phyloP scores from a whole-genome alignment of 2,797 vertebrate genomes.

The Threskiornis aethiopicus region DNA sequence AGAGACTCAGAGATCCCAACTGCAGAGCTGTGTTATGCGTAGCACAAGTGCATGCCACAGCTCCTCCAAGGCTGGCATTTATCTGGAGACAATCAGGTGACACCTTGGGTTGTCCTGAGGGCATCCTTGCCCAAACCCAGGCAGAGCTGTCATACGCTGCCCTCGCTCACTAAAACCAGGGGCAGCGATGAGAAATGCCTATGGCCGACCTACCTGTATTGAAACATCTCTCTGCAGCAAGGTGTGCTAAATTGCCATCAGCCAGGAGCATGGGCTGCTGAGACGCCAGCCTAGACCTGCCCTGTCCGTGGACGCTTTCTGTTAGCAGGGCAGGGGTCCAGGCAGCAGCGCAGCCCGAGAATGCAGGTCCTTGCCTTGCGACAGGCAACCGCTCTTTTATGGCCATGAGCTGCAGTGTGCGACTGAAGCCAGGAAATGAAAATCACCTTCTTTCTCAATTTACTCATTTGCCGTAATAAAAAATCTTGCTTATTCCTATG shows the following conservation, averaged over 20 bases:
- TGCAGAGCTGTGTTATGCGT: neutral
- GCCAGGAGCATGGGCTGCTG: neutral
- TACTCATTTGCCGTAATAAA: neutral
- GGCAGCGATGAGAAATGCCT: accelerated
- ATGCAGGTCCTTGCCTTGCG: accelerated
- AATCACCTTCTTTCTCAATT: neutral
- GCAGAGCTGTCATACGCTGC: neutral
- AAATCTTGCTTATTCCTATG: neutral
- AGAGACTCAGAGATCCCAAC: neutral
- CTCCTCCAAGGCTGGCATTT: neutral
- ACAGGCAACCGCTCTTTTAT: neutral
- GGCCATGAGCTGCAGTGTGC: neutral
- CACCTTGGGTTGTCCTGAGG: neutral
- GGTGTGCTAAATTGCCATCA: no score
- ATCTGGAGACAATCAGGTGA: neutral
- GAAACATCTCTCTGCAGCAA: neutral
- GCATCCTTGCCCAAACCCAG: neutral
- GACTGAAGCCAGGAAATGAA: conserved; percentile 3
- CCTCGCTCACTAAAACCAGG: accelerated
- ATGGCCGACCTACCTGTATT: neutral
- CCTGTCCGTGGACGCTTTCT: neutral
- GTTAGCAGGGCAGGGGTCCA: neutral
- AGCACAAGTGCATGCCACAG: accelerated
- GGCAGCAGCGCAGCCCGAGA: accelerated
- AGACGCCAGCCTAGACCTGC: neutral